Percentiles rank a stretch among this genome's conserved stretches.
Conservation (phyloP, 2,888 invertebrate species). For the Eupeodes luniger region DNA sequence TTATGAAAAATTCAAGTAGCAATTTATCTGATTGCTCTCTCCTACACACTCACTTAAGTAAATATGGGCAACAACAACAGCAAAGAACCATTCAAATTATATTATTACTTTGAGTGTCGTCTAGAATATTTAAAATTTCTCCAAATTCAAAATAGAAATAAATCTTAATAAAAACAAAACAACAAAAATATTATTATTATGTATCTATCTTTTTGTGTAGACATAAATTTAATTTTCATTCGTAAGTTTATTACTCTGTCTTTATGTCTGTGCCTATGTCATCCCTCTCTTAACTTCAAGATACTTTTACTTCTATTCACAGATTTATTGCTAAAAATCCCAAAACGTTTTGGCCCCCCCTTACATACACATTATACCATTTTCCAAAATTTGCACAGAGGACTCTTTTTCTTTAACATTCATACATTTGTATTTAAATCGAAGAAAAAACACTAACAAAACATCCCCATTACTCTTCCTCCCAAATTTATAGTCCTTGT, state of each 20-base stretch:
- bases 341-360: neutral
- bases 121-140: conserved; percentile 26
- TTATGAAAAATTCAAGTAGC: conserved; percentile 40
- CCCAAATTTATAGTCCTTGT: neutral
- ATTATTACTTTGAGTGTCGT: conserved; percentile 24
- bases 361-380: neutral
- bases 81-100: conserved; percentile 4
- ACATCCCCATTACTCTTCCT: neutral
- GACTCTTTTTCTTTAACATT: neutral
- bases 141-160: neutral
- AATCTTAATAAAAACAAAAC: neutral
- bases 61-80: neutral
- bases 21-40: conserved; percentile 39
- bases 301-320: conserved; percentile 12
- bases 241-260: conserved; percentile 43
- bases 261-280: no score
- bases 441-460: neutral
- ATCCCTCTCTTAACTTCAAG: neutral
- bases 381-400: neutral
- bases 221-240: conserved; percentile 27
- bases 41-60: conserved; percentile 20
- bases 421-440: conserved; percentile 7
- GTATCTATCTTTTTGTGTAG: neutral
- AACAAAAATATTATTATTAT: conserved; percentile 2
- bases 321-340: conserved; percentile 33